Base-by-base conservation (phyloP, 2,797 vertebrate genomes). In the Balearica regulorum region DNA sequence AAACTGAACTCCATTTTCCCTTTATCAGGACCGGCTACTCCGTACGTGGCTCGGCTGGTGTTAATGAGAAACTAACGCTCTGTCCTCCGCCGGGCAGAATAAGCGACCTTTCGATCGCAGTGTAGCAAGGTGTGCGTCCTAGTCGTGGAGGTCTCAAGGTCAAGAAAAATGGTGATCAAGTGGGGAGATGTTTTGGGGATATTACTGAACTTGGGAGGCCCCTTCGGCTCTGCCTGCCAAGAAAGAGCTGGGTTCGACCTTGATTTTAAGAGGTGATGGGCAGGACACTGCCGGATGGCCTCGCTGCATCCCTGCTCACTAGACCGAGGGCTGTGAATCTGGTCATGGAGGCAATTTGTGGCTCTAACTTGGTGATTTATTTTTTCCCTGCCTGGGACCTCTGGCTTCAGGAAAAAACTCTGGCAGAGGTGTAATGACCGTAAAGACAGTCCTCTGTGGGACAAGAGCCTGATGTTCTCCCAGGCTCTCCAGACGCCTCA, bases 11-110 rank as follows among this genome's bases (percentile, higher is more conserved):
- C 17, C 6, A 0, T 31, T 85, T 91, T 55, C 57, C 65, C 51
- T 35, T 61, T 69, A 26, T 69, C 69, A 31, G 66, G 29, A 11
- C 10, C 1, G 0, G 33, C 46, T 46, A 9, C 54, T 49, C 44
- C 0, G 0, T 11, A 0, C 51, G 0, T 0, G 6, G 64, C 79
- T 83, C 1, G 0, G 75, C 12, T 1, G 0, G 1, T 1, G 61
- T 78, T 72, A 81, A 76, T 46, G 76, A 78, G 83, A 81, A 90
- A 9, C 85, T 3, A 68, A 4, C 2, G 2, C 87, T 61, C 46
- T 2, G 39, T 43, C 69, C 89, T 79, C 73, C 8, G 13, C 54
- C 1, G 1, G 17, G 17, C 33, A 90, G 8, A 54, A 8, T 1
- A 2, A 57, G 37, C 20, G 69, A 75, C 87, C 66, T 83, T 37